A percentile compares a stretch with the other conserved stretches of the same genome.
Evolutionary conservation across 2,113 vertebrate species (phyloP).

Genomic region (Toxotes jaculatrix): DNA sequence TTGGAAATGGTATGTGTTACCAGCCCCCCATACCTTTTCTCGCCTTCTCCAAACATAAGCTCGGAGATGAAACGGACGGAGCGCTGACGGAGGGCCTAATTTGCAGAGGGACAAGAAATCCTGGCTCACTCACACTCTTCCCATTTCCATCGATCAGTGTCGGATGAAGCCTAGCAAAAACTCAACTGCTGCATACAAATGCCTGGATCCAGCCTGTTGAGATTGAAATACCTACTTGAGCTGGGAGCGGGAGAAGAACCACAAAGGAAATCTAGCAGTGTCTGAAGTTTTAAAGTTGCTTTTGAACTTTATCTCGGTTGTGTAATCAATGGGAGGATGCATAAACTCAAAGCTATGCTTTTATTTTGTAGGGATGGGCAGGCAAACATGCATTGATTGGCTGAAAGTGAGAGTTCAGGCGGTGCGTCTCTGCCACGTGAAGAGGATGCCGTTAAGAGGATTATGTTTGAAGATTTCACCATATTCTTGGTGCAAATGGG

Average conservation of each 20-base stretch:
- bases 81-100: slow-evolving; percentile 73
- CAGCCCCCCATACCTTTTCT: neutral
- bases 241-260: slow-evolving; percentile 32
- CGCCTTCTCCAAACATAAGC: slow-evolving; percentile 66
- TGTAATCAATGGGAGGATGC: slow-evolving; percentile 62
- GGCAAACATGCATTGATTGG: slow-evolving; percentile 37
- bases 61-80: slow-evolving; percentile 67
- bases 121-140: slow-evolving; percentile 40
- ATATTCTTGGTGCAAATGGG: slow-evolving; percentile 52
- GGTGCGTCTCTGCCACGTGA: slow-evolving; percentile 26
- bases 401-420: slow-evolving; percentile 44
- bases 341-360: slow-evolving; percentile 39
- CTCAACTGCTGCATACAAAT: slow-evolving; percentile 62
- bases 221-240: slow-evolving; percentile 53
- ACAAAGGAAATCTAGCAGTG: slow-evolving; percentile 62
- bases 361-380: slow-evolving; percentile 31
- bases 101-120: slow-evolving; percentile 70
- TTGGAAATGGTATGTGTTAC: slow-evolving; percentile 42
- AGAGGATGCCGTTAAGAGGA: slow-evolving; percentile 54
- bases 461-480: slow-evolving; percentile 58
- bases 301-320: slow-evolving; percentile 70
- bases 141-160: slow-evolving; percentile 72
- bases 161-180: slow-evolving; percentile 50
- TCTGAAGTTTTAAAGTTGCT: slow-evolving; percentile 57
- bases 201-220: slow-evolving; percentile 53